Conservation (phyloP, 2,888 invertebrate species). For the Fragum whitleyi region DNA sequence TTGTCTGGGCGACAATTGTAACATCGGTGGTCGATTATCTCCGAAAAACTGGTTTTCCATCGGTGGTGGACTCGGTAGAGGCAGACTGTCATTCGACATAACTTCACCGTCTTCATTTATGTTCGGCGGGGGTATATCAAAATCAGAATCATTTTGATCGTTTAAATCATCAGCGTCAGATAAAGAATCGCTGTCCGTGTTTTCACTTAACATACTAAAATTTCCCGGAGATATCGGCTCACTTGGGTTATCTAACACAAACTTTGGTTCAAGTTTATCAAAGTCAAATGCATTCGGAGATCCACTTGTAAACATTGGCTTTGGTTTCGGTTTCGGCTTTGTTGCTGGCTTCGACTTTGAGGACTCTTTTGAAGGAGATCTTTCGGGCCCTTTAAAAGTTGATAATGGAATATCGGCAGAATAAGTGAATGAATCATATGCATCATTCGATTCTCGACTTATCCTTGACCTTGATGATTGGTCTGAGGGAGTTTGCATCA, state of each 20-base stretch:
- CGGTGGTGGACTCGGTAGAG: slow-evolving; percentile 73
- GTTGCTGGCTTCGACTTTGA: slow-evolving; percentile 35
- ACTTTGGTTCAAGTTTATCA: slow-evolving; percentile 44
- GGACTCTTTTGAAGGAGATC: slow-evolving; percentile 35
- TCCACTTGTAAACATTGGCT: slow-evolving; percentile 56
- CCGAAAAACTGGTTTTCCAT: slow-evolving; percentile 62
- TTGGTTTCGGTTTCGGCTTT: slow-evolving; percentile 59
- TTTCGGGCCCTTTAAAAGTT: slow-evolving; percentile 49
- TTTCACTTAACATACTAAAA: slow-evolving; percentile 74
- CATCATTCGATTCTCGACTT: slow-evolving; percentile 64
- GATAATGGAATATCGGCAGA: slow-evolving; percentile 62
- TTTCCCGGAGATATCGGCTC: slow-evolving; percentile 60
- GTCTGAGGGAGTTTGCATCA: slow-evolving; percentile 46
- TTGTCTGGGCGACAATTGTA: slow-evolving; percentile 59
- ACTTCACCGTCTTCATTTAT: slow-evolving; percentile 68
- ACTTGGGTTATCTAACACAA: slow-evolving; percentile 13
- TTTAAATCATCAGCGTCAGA: slow-evolving; percentile 57
- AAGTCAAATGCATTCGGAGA: slow-evolving; percentile 63
- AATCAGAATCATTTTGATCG: slow-evolving; percentile 71
- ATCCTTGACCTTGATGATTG: slow-evolving; percentile 44
- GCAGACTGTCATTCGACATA: slow-evolving; percentile 74
- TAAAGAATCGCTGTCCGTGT: slow-evolving; percentile 75
- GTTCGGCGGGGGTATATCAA: slow-evolving; percentile 72
- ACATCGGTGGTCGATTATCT: slow-evolving; percentile 55
- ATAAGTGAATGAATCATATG: slow-evolving; percentile 60